phyloP scores from a whole-genome alignment of 2,888 invertebrate genomes.

The Callyntrura sp. region DNA sequence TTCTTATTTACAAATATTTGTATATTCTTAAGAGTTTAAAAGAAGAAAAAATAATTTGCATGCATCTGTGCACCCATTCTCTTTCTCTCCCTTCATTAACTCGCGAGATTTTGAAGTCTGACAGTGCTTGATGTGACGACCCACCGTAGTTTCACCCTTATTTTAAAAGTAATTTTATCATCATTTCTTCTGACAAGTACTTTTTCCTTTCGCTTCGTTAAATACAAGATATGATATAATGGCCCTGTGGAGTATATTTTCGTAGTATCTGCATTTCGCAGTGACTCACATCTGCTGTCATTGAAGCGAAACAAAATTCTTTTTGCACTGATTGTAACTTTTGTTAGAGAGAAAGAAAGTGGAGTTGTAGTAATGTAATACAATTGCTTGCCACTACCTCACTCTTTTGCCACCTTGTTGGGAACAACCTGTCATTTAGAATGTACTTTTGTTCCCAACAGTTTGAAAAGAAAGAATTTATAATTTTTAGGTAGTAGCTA shows the following conservation, averaged over 20 bases:
- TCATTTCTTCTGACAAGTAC: conserved; percentile 32
- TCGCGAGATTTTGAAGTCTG: too few relatives aligned
- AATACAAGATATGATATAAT: conserved; percentile 8
- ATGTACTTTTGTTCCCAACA: conserved; percentile 23
- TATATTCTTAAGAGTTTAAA: too few relatives aligned
- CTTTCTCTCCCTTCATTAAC: too few relatives aligned
- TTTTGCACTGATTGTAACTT: conserved; percentile 32
- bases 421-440: conserved; percentile 59
- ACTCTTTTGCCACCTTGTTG: conserved; percentile 63
- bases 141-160: background rate
- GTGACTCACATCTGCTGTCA: background rate
- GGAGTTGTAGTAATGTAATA: conserved; percentile 60
- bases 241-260: background rate
- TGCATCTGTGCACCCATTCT: too few relatives aligned
- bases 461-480: conserved; percentile 33
- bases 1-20: too few relatives aligned
- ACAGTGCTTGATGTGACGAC: too few relatives aligned
- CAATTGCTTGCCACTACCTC: conserved; percentile 52
- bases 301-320: conserved; percentile 58
- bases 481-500: conserved; percentile 10
- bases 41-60: too few relatives aligned
- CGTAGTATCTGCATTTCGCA: background rate
- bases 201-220: conserved; percentile 44
- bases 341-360: conserved; percentile 42
- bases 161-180: conserved; percentile 23